Evolutionary conservation across 2,797 vertebrate species (phyloP).

Genomic region (Otolemur crassicaudatus): DNA sequence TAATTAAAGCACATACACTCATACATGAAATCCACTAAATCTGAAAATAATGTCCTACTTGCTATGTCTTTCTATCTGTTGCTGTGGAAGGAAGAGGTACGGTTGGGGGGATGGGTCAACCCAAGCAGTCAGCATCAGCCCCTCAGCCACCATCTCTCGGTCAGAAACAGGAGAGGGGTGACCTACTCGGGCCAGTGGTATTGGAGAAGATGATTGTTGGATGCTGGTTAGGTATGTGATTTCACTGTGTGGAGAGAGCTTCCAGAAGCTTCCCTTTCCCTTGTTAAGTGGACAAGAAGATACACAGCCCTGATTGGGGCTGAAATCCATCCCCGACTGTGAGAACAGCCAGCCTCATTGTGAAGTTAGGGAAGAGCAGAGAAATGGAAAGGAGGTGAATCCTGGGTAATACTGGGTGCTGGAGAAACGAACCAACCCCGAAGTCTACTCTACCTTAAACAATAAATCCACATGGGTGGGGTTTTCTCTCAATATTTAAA

Average conservation of each 20-base stretch:
- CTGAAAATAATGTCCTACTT: not conserved
- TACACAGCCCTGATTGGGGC: not conserved
- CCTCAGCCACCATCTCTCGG: not conserved
- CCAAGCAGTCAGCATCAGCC: not conserved
- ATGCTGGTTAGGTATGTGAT: not conserved
- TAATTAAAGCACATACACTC: constrained; percentile 49
- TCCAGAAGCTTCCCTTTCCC: not conserved
- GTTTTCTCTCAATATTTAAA: not conserved
- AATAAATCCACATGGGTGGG: no score
- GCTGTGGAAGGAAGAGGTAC: not conserved
- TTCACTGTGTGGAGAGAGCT: not conserved
- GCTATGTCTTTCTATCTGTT: not conserved
- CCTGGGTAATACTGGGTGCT: not conserved
- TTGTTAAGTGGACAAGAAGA: not conserved
- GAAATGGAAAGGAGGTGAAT: not conserved
- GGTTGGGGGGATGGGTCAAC: not conserved
- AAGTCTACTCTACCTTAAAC: not conserved
- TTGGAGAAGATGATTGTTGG: not conserved
- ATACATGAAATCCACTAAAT: not conserved
- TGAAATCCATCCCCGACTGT: not conserved
- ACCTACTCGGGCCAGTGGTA: not conserved
- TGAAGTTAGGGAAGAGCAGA: not conserved
- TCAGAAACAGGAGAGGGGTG: not conserved
- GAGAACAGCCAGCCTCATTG: not conserved
- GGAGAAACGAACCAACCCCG: not conserved